A percentile compares a stretch with the other conserved stretches of the same genome.
These are phyloP conservation scores for Blera fallax DNA, from an alignment of 2,888 invertebrate species.

Conservation along the genomic window DNA sequence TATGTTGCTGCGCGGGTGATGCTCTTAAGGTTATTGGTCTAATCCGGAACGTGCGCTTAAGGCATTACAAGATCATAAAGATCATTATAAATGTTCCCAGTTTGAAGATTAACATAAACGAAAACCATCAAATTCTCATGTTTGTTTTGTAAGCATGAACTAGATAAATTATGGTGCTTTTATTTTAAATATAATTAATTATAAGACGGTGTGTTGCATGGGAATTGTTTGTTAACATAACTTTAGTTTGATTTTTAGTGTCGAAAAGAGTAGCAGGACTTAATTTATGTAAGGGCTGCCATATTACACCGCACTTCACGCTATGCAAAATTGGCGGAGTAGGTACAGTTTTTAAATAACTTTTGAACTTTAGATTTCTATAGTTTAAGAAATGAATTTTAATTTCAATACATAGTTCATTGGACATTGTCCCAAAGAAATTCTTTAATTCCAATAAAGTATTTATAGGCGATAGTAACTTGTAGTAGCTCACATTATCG, in stretches of 20 bases:
- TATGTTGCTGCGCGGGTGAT: constrained; percentile 59
- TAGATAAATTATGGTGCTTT: constrained; percentile 43
- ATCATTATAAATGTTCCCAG: constrained; percentile 55
- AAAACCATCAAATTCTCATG: constrained; percentile 43
- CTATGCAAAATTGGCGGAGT: background rate
- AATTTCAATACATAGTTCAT: no score
- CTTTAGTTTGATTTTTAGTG: background rate
- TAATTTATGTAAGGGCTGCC: background rate
- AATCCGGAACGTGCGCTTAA: constrained; percentile 26
- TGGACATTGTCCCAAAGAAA: no score
- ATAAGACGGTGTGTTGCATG: background rate
- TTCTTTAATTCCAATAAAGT: no score
- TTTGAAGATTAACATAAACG: constrained; percentile 44
- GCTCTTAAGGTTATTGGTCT: constrained; percentile 47
- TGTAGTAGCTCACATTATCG: no score
- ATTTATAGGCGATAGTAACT: no score
- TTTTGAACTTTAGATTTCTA: no score
- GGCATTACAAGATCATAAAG: constrained; percentile 52
- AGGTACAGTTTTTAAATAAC: no score
- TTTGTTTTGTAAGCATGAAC: constrained; percentile 51
- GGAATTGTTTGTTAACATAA: background rate
- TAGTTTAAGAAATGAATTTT: no score
- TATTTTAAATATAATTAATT: constrained; percentile 49
- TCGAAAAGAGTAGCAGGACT: background rate
- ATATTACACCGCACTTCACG: background rate